Percentiles rank a stretch among this genome's conserved stretches.
These are phyloP conservation scores for Sycophila texana DNA, from an alignment of 2,888 invertebrate genomes.

Conservation along the genomic window DNA sequence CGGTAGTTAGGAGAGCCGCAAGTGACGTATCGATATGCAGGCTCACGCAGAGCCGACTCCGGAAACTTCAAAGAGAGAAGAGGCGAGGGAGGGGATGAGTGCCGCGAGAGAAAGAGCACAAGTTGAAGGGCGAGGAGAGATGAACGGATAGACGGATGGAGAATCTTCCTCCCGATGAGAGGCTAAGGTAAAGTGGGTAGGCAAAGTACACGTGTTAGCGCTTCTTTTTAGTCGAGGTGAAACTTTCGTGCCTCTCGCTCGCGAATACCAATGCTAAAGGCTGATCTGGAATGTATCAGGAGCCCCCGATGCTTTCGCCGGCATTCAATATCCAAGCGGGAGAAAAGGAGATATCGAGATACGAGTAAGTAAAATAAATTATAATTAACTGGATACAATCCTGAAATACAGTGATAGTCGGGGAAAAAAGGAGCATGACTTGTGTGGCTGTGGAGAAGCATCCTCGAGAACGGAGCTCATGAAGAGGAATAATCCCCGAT, in stretches of 20 bases:
- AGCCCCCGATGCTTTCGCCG: no score
- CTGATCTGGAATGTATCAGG: not conserved
- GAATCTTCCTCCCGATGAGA: not conserved
- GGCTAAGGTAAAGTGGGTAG: not conserved
- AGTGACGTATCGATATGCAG: constrained; percentile 63
- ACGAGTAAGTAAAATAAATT: no score
- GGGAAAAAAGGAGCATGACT: no score
- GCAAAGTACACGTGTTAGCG: not conserved
- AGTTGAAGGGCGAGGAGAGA: constrained; percentile 7
- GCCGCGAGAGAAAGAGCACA: not conserved
- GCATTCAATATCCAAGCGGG: no score
- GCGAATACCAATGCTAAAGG: constrained; percentile 19
- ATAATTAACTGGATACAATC: no score
- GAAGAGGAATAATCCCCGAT: constrained; percentile 30
- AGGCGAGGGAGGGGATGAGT: not conserved
- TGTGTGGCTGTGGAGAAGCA: no score
- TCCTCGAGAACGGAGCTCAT: constrained; percentile 4
- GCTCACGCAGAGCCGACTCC: constrained; percentile 27
- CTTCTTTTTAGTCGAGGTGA: constrained; percentile 10
- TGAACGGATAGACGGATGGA: not conserved
- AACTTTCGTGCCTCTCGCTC: constrained; percentile 1
- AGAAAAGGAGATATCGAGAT: no score
- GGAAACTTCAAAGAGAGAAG: constrained; percentile 62
- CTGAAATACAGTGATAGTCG: no score
- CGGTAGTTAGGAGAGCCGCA: constrained; percentile 60